Percentiles rank a stretch among this genome's conserved stretches.
Conservation (phyloP, 1,140 invertebrate genomes). For the Hestina assimilis region DNA sequence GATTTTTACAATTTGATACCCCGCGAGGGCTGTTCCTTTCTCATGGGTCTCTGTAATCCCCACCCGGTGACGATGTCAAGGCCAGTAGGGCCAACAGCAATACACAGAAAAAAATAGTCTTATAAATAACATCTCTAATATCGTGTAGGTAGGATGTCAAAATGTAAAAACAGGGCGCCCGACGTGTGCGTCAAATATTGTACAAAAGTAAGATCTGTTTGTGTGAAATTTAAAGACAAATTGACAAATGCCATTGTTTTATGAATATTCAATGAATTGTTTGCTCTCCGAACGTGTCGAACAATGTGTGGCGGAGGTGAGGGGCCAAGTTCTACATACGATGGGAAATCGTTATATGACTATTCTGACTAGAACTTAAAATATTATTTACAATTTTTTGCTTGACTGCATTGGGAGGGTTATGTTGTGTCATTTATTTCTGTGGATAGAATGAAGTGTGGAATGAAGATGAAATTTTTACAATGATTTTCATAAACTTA, state of each 20-base stretch:
- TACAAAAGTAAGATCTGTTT: slow-evolving; percentile 21
- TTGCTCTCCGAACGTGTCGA: slow-evolving; percentile 19
- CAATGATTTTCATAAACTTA: too few relatives aligned
- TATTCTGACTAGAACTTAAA: neutral
- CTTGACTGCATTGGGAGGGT: neutral
- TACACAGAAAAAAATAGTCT: too few relatives aligned
- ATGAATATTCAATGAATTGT: slow-evolving; percentile 36
- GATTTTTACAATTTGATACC: too few relatives aligned
- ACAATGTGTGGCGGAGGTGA: slow-evolving; percentile 25
- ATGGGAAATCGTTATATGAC: neutral
- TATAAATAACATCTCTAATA: neutral
- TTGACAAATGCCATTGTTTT: slow-evolving; percentile 27
- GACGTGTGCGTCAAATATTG: slow-evolving; percentile 20
- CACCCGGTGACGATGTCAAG: too few relatives aligned
- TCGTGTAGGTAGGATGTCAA: neutral
- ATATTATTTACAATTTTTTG: neutral
- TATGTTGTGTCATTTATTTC: too few relatives aligned
- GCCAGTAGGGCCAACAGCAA: too few relatives aligned
- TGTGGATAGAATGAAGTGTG: too few relatives aligned
- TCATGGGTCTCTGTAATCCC: too few relatives aligned
- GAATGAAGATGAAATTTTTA: too few relatives aligned
- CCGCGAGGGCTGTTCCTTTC: too few relatives aligned
- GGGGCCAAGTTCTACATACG: slow-evolving; percentile 13
- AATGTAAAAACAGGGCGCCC: slow-evolving; percentile 11
- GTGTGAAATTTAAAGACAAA: slow-evolving; percentile 34